phyloP scores from a whole-genome alignment of 2,888 invertebrate species.

The Priocnemis perturbator region DNA sequence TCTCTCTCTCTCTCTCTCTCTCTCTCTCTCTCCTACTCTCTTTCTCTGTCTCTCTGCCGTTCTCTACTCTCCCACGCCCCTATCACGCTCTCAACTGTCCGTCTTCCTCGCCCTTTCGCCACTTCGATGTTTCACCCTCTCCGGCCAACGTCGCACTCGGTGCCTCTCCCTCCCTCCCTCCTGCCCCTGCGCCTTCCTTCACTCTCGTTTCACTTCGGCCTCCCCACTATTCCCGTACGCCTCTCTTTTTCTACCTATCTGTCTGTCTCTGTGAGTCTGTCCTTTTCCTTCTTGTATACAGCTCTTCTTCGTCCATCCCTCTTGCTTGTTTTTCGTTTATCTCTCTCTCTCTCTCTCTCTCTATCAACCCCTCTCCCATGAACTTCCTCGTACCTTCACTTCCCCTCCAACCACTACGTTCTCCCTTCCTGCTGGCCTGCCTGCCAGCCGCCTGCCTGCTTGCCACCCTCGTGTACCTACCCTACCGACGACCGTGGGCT shows the following conservation, averaged over 20 bases:
- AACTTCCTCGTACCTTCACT: slow-evolving; percentile 42
- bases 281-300: too few relatives aligned
- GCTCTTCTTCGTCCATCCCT: slow-evolving; percentile 2
- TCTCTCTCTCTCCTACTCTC: neutral
- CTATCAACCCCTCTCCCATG: slow-evolving; percentile 31
- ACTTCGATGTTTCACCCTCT: too few relatives aligned
- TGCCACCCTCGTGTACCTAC: too few relatives aligned
- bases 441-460: slow-evolving; percentile 14
- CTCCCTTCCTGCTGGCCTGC: too few relatives aligned
- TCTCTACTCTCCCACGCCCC: neutral
- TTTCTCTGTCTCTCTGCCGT: slow-evolving; percentile 9
- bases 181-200: too few relatives aligned
- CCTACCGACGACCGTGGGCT: neutral
- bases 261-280: too few relatives aligned
- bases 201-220: too few relatives aligned
- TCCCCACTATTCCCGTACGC: too few relatives aligned
- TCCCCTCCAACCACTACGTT: slow-evolving; percentile 40
- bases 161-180: too few relatives aligned
- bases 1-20: slow-evolving; percentile 24
- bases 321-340: slow-evolving; percentile 25
- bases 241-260: too few relatives aligned
- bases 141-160: too few relatives aligned
- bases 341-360: slow-evolving; percentile 22
- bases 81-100: neutral
- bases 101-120: too few relatives aligned